Percentiles rank a stretch among this genome's conserved stretches.
Conservation (phyloP, 2,888 invertebrate genomes). For the Melipona beecheii region DNA sequence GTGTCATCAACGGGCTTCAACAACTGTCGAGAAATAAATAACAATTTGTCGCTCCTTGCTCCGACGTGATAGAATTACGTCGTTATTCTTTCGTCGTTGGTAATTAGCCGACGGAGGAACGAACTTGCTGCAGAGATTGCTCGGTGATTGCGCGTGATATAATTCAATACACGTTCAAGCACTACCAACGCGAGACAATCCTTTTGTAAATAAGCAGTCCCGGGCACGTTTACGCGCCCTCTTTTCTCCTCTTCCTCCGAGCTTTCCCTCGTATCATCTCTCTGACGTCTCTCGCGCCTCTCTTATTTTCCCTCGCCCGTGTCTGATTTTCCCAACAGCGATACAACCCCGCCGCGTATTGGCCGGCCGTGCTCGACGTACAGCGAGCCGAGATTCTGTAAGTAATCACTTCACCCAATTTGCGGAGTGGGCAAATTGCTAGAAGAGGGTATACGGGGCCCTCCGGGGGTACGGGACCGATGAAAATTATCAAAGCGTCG, state of each 20-base stretch:
- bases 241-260: constrained; percentile 7
- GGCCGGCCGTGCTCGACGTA: background rate
- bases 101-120: background rate
- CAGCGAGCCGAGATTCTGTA: constrained; percentile 56
- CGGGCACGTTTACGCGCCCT: constrained; percentile 3
- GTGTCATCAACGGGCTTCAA: background rate
- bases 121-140: background rate
- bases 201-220: constrained; percentile 64
- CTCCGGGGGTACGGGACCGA: background rate
- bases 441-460: constrained; percentile 1
- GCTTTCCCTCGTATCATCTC: background rate
- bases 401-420: constrained; percentile 55
- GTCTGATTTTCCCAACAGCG: constrained; percentile 16
- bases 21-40: no score
- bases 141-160: background rate
- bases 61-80: background rate
- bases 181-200: constrained; percentile 57
- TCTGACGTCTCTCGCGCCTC: background rate
- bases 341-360: background rate
- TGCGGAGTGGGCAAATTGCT: constrained; percentile 49
- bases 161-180: background rate
- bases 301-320: background rate
- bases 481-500: constrained; percentile 33
- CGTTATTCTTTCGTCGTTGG: background rate
- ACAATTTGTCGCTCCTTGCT: background rate